Base-by-base conservation (phyloP, 2,888 invertebrate genomes). In the Drosophila borborema region DNA sequence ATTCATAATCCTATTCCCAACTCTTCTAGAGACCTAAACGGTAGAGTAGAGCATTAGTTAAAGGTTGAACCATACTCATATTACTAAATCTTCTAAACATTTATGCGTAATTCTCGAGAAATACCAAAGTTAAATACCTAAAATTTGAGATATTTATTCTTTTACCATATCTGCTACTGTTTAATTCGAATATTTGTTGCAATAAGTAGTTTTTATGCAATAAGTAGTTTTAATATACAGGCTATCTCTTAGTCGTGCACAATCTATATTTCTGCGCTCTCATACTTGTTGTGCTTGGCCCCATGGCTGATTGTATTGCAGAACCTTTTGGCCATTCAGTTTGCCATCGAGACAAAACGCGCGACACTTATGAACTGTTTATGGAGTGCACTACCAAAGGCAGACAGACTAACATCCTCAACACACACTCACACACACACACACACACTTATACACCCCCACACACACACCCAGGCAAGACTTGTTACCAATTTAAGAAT, bases 311-410 rank as follows among this genome's bases (percentile, higher is more conserved):
- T 67, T 64, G 65, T 68, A 46, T 66, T 46, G 55, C 45, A 55
- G 48, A 36, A 68, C 60, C 64, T 71, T 60, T 65, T 73, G 77
- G 62, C 58, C 66, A 62, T 80, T 72, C 67, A 36, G 54, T 60
- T 75, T 66, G 55, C 64, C 56, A 60, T 62, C 67, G 64, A 75
- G 78, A 86, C 81, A 83, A 80, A 51, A 36, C 51, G 51, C 80
- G 74, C 81, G 83, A 90, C 86, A 85, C 89, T 89, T 89, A 86
- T 89, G 87, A 80, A 74, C 76, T 77, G 80, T 85, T 85, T 83
- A 84, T 85, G 55, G 75, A 80, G 61, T 74, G 76, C 76, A 78
- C 71, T 77, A 55, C 54, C 49, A 38, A 43, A 64, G 68, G 60
- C 72, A 74, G 70, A 55, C 60, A 64, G 31, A 60, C 48, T 40